These are phyloP conservation scores for Anoura caudifer DNA, from an alignment of 2,113 vertebrate genomes.

Conservation along the genomic window DNA sequence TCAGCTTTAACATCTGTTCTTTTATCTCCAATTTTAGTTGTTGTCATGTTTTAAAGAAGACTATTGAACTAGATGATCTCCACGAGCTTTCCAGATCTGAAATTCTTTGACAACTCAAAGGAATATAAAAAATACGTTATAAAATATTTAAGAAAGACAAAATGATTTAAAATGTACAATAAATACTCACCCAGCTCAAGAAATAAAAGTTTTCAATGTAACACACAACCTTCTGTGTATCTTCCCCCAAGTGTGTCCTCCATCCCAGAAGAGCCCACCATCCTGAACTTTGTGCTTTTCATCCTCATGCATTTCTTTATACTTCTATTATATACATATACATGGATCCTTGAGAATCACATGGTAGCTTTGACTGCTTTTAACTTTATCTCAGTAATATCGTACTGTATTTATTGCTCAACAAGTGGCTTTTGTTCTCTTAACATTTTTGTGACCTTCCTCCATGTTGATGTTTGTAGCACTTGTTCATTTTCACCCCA, in stretches of 20 bases:
- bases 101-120: neutral
- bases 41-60: neutral
- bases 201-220: neutral
- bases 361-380: neutral
- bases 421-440: neutral
- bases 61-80: neutral
- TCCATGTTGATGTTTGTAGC: neutral
- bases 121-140: constrained; percentile 11
- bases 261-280: neutral
- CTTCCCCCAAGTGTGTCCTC: neutral
- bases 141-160: constrained; percentile 10
- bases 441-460: neutral
- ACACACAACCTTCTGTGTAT: neutral
- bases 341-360: neutral
- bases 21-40: neutral
- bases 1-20: neutral
- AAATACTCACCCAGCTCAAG: neutral
- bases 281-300: neutral
- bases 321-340: neutral
- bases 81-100: neutral
- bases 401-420: neutral
- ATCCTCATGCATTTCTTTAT: neutral
- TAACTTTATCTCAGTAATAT: neutral
- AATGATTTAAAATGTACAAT: neutral
- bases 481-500: neutral